These are phyloP conservation scores for Acanthiza pusilla DNA, from an alignment of 2,797 vertebrate genomes.

Conservation along the genomic window DNA sequence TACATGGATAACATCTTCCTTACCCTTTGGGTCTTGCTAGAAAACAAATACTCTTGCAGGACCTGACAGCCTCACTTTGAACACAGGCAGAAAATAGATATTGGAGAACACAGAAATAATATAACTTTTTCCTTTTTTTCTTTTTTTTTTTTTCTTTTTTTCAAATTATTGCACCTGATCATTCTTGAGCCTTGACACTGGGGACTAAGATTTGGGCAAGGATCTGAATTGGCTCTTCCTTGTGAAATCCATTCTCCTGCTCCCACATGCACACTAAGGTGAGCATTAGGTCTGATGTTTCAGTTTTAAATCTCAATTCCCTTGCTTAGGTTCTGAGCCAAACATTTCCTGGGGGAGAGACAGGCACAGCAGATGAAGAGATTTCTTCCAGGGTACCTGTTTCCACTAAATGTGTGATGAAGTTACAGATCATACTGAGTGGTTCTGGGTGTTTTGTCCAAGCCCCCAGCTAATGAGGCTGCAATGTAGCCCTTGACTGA, in stretches of 20 bases:
- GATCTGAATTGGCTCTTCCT: constrained; percentile 12
- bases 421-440: background rate
- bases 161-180: background rate
- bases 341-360: background rate
- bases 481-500: background rate
- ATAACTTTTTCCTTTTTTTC: background rate
- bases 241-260: background rate
- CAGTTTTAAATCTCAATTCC: constrained; percentile 32
- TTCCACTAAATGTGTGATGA: background rate
- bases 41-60: constrained; percentile 45
- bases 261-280: background rate
- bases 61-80: background rate
- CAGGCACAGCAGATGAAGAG: background rate
- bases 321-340: background rate
- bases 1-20: background rate
- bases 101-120: background rate
- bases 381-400: background rate
- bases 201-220: background rate
- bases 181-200: background rate
- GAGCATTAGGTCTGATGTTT: background rate
- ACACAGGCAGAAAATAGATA: constrained; percentile 12
- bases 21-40: background rate
- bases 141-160: background rate
- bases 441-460: background rate
- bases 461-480: background rate